A percentile compares a stretch with the other conserved stretches of the same genome.
These are phyloP conservation scores for Campylorhamphus procurvoides DNA, from an alignment of 2,113 vertebrate species.

Conservation along the genomic window DNA sequence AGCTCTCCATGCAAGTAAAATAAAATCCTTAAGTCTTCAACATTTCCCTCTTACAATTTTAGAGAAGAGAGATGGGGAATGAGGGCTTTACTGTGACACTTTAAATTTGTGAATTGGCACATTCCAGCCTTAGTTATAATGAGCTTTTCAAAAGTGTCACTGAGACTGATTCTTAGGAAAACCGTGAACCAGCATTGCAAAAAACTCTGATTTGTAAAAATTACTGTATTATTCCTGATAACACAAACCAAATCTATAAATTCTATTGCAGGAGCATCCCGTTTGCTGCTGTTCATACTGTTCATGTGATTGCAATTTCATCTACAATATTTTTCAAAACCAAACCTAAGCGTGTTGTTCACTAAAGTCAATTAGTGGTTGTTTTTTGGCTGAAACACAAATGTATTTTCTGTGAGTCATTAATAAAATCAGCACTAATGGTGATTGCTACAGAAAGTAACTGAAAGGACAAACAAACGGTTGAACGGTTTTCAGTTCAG, in stretches of 20 bases:
- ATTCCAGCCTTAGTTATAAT: neutral
- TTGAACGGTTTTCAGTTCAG: slow-evolving; percentile 58
- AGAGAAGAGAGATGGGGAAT: neutral
- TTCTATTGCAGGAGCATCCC: neutral
- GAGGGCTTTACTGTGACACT: neutral
- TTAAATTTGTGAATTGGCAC: neutral
- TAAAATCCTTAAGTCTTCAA: neutral
- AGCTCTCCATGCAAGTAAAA: neutral
- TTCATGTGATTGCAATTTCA: neutral
- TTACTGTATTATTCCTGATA: neutral
- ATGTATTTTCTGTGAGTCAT: slow-evolving; percentile 62
- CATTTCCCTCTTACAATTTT: neutral
- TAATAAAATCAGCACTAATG: slow-evolving; percentile 33
- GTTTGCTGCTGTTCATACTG: neutral
- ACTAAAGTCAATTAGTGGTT: neutral
- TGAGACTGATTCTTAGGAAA: neutral
- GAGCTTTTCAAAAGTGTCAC: neutral
- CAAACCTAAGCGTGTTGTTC: neutral
- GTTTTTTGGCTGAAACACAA: neutral
- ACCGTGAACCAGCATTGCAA: neutral
- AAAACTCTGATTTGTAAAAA: neutral
- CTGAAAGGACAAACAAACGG: slow-evolving; percentile 66
- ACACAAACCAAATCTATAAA: neutral
- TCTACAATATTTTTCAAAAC: neutral
- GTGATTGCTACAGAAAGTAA: slow-evolving; percentile 54